Conservation (phyloP, 2,797 vertebrate species). For the Epinephelus coioides region DNA sequence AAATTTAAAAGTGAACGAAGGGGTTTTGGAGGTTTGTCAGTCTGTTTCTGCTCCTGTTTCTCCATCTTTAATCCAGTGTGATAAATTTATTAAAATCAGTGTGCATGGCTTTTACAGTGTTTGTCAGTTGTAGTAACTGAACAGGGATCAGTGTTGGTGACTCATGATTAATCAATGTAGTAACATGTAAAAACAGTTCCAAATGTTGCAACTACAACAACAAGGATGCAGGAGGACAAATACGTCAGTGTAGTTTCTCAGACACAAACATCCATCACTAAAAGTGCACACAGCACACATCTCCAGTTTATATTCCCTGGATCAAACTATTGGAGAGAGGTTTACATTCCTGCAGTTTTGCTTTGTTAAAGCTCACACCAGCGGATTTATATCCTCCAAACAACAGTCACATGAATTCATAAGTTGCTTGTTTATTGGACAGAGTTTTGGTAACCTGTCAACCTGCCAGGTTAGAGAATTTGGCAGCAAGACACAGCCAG, state of each 20-base stretch:
- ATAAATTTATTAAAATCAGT: not conserved
- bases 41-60: not conserved
- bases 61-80: not conserved
- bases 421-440: constrained; percentile 46
- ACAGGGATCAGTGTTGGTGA: constrained; percentile 18
- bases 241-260: not conserved
- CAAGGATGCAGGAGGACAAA: constrained; percentile 2
- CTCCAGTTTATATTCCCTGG: constrained; percentile 5
- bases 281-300: not conserved
- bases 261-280: no score
- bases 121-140: not conserved
- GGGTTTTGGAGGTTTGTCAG: not conserved
- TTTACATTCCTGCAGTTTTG: constrained; percentile 20
- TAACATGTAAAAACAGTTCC: not conserved
- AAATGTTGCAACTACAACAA: not conserved
- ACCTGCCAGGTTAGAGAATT: constrained; percentile 28
- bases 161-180: not conserved
- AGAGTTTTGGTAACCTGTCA: constrained; percentile 4
- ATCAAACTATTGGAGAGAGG: not conserved
- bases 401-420: constrained; percentile 33
- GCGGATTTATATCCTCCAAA: constrained; percentile 24
- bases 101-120: not conserved
- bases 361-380: constrained; percentile 1
- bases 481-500: constrained; percentile 6
- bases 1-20: no score